phyloP scores from a whole-genome alignment of 2,888 invertebrate genomes.

The Uloborus plumipes region DNA sequence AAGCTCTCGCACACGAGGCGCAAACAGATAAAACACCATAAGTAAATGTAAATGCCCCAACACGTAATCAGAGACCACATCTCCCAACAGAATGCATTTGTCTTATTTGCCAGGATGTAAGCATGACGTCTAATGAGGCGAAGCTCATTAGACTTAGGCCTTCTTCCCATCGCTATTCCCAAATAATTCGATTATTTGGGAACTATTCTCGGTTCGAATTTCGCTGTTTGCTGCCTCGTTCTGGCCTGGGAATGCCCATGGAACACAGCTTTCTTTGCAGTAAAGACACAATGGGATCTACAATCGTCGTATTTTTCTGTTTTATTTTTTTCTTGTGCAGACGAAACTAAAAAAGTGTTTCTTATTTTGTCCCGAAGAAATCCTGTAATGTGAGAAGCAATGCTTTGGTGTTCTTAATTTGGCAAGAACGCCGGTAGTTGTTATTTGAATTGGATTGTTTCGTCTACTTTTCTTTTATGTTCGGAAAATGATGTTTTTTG shows the following conservation, averaged over 20 bases:
- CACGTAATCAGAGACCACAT: conserved; percentile 24
- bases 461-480: too few relatives aligned
- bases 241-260: conserved; percentile 1
- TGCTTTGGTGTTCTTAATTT: not conserved
- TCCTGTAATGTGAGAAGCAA: not conserved
- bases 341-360: not conserved
- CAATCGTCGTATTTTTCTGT: conserved; percentile 2
- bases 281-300: not conserved
- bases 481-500: too few relatives aligned
- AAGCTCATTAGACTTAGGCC: conserved; percentile 6
- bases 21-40: too few relatives aligned
- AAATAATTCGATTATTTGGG: conserved; percentile 4
- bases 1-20: too few relatives aligned
- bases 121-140: conserved; percentile 40
- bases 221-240: conserved; percentile 19
- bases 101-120: conserved; percentile 39
- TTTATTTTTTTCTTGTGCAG: not conserved
- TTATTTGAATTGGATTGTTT: too few relatives aligned
- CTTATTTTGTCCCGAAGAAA: not conserved
- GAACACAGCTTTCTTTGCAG: conserved; percentile 11
- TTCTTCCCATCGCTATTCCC: not conserved
- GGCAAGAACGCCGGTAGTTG: too few relatives aligned
- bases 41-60: too few relatives aligned
- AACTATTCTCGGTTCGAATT: conserved; percentile 34
- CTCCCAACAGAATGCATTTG: conserved; percentile 30